Evolutionary conservation across 2,888 invertebrate species (phyloP), one percentile per base, ranked within the genome.

Genomic region (Spisula subtruncata): DNA sequence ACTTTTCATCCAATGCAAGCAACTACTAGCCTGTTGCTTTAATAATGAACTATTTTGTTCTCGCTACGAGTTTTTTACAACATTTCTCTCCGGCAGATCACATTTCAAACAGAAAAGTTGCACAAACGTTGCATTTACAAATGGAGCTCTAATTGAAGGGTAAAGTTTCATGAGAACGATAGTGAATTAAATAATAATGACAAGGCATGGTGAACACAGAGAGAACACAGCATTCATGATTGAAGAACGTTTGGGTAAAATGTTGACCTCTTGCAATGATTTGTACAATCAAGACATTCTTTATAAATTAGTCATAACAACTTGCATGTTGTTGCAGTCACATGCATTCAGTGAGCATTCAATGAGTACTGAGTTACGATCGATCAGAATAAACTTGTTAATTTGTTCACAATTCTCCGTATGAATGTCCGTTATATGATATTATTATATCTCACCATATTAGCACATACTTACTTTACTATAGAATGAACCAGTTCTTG

Each of bases 91-190:
- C 48, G 51, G 32, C 29, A n/a, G 51, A 84, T 84, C 84, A 75
- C 51, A 51, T 84, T 51, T 41, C 81, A 71, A 75, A 48, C 32
- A 8, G n/a, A 84, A 75, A 84, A 75, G 18, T 18, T 46, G 48
- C 75, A 84, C 84, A 84, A 75, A 75, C 48, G 48, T 29, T 75
- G 84, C 48, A 84, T 84, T 84, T 75, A 75, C 66, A 75, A 56
- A 84, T 75, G 75, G 48, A 32, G 48, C 51, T 20, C 51, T 84
- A 75, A 75, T 71, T 48, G 32, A 51, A 84, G 84, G 75, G 48
- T 75, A 48, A 25, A 75, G 29, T 84, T 84, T 75, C 84, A 10
- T 84, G 84, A 32, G 84, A 75, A 84, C 46, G 6, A 75, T 71
- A 54, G 81, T 81, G 48, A 81, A 48, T 54, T 48, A 29, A 25